Evolutionary conservation across 2,888 invertebrate species (phyloP), one percentile per base, ranked within the genome.

Genomic region (Drosophila anceps): DNA sequence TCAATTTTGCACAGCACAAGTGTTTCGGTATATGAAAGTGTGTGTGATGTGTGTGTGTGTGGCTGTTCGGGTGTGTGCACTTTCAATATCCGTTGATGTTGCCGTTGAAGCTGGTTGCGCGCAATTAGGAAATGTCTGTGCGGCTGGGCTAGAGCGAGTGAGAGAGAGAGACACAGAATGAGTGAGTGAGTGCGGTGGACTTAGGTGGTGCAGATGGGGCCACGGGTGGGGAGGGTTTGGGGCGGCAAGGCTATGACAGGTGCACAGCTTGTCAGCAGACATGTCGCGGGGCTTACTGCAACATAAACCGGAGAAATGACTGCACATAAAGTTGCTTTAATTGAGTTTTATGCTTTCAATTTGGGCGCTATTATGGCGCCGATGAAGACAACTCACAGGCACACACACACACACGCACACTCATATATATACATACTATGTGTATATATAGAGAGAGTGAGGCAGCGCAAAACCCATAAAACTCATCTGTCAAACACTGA

Each of bases 321-420:
- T 84, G 81, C 84, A 82, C 84, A 84, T 84, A 84, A 82, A 84
- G 84, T 82, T 84, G 84, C 75, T 84, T 82, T 82, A 82, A 82
- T 82, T 82, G 84, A 82, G 81, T 84, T 81, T 81, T 84, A 82
- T 84, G 84, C 84, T 82, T 82, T 82, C 82, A 82, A 82, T 82
- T 84, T 84, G 73, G 82, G 79, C 71, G 82, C 82, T 76, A 79
- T 84, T 84, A 84, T 84, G 74, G 72, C 66, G 81, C 70, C 77
- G 77, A 64, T 77, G 69, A 69, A 79, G 71, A 70, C 61, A 69
- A 44, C 46, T 44, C 59, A 62, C 69, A 76, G 35, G 53, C 27
- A 31, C 31, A 41, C 18, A 37, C 37, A 60, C 24, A 54, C 27
- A 35, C 29, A 62, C 37, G 43, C 4, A 41, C 43, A 54, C 37